Evolutionary conservation across 2,113 vertebrate genomes (phyloP).

Genomic region (Artemisiospiza belli): DNA sequence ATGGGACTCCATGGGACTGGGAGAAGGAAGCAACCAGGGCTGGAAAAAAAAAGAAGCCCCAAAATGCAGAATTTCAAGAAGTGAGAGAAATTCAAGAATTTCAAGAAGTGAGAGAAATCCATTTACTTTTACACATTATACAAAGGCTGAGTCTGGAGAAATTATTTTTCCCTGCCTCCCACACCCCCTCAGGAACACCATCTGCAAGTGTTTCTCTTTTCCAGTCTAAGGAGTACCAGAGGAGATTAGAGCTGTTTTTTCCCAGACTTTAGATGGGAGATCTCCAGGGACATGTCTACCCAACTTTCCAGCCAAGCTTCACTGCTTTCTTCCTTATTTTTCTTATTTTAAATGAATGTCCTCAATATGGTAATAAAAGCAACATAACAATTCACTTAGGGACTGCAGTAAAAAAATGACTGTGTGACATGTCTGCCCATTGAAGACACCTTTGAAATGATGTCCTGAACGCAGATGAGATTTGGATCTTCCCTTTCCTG

Average conservation of each 20-base stretch:
- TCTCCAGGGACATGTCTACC: neutral
- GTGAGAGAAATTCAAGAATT: neutral
- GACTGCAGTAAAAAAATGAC: neutral
- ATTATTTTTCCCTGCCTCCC: neutral
- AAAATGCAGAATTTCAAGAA: neutral
- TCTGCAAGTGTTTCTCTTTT: slow-evolving; percentile 42
- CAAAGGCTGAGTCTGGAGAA: neutral
- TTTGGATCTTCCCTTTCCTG: neutral
- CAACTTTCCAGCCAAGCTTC: neutral
- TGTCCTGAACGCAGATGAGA: neutral
- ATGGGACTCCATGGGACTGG: neutral
- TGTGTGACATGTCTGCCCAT: neutral
- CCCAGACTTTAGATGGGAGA: neutral
- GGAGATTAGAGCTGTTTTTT: neutral
- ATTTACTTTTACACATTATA: neutral
- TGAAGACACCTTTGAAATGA: neutral
- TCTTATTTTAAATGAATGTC: neutral
- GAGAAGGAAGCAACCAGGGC: neutral
- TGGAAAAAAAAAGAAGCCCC: neutral
- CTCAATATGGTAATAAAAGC: neutral
- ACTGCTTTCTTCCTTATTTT: neutral
- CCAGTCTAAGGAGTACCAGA: neutral
- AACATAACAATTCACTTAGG: neutral
- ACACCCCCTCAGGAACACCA: neutral
- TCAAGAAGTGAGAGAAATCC: neutral